These are phyloP conservation scores for Papilio protenor DNA, from an alignment of 2,888 invertebrate genomes.

Conservation along the genomic window DNA sequence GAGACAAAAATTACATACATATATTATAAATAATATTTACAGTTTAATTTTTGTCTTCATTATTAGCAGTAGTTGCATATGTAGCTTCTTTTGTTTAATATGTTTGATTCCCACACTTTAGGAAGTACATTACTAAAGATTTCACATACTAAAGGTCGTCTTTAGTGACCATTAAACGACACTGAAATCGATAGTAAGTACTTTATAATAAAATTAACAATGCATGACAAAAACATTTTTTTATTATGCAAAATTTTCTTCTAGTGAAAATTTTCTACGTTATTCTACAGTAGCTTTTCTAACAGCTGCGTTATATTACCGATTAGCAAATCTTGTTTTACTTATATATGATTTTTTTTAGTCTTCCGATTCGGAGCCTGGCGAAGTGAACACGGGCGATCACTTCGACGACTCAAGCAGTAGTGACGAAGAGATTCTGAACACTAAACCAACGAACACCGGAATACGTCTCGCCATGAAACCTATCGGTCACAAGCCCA, in stretches of 20 bases:
- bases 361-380: slow-evolving; percentile 73
- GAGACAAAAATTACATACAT: slow-evolving; percentile 26
- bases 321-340: neutral
- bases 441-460: slow-evolving; percentile 63
- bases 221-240: neutral
- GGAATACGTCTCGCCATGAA: slow-evolving; percentile 75
- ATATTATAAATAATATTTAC: neutral
- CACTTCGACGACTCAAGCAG: slow-evolving; percentile 74
- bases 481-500: slow-evolving; percentile 69
- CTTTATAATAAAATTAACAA: neutral
- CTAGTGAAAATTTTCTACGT: neutral
- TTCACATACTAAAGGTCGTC: neutral
- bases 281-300: neutral
- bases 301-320: neutral
- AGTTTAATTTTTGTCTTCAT: slow-evolving; percentile 11
- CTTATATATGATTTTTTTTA: slow-evolving; percentile 50
- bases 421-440: slow-evolving; percentile 76
- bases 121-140: no score
- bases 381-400: slow-evolving; percentile 66
- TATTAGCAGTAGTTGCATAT: neutral
- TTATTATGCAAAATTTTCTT: neutral
- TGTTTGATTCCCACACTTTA: neutral
- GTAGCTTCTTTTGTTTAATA: neutral
- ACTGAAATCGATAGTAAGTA: neutral
- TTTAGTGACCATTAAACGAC: neutral